These are phyloP conservation scores for Prosopocoilus inquinatus DNA, from an alignment of 2,888 invertebrate species.

Conservation along the genomic window DNA sequence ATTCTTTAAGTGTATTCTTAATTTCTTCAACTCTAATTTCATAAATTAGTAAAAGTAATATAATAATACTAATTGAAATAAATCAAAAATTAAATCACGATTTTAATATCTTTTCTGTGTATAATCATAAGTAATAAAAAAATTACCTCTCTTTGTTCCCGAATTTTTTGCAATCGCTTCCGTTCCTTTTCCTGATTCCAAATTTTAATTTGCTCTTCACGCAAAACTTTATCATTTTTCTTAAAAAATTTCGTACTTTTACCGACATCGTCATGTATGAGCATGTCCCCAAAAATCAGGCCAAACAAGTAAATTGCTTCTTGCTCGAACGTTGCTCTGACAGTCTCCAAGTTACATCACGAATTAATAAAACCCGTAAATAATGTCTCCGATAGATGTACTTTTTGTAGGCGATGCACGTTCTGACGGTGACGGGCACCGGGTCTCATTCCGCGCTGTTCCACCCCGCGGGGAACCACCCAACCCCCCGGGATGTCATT, in stretches of 20 bases:
- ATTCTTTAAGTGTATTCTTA: too few relatives aligned
- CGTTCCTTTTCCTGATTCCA: constrained; percentile 42
- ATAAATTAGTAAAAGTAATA: too few relatives aligned
- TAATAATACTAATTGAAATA: too few relatives aligned
- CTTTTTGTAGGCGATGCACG: neutral
- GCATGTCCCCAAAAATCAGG: neutral
- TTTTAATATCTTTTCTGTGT: too few relatives aligned
- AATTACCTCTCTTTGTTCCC: constrained; percentile 44
- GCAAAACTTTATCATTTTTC: neutral
- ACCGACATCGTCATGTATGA: neutral
- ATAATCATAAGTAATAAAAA: neutral
- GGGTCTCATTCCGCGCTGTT: neutral
- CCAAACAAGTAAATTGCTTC: too few relatives aligned
- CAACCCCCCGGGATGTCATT: neutral
- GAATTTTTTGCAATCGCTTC: constrained; percentile 34
- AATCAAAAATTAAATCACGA: too few relatives aligned
- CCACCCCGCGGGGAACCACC: neutral
- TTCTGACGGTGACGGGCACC: constrained; percentile 3
- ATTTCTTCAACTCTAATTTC: too few relatives aligned
- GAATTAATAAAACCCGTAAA: neutral
- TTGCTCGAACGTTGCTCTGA: too few relatives aligned
- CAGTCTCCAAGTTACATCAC: too few relatives aligned
- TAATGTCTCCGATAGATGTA: neutral
- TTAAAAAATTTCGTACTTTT: neutral
- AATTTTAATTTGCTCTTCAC: constrained; percentile 36